Percentiles rank a stretch among this genome's conserved stretches.
Evolutionary conservation across 92 coral and sea anemone genomes (phyloP).

Genomic region (Phenganax marumi): DNA sequence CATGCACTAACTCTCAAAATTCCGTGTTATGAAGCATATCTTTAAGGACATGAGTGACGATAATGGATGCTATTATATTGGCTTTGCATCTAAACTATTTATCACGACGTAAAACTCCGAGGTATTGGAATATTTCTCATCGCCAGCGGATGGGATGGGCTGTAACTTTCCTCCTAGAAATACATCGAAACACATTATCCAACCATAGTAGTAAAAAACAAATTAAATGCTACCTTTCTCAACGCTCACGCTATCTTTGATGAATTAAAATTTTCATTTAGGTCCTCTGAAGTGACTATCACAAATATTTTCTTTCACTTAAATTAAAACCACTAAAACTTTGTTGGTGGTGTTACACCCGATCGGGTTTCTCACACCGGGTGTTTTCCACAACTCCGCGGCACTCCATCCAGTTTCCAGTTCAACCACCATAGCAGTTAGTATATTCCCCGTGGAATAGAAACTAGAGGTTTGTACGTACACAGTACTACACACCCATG

Average conservation of each 20-base stretch:
- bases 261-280: constrained; percentile 9
- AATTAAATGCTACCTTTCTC: not conserved
- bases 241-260: not conserved
- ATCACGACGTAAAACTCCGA: not conserved
- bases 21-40: constrained; percentile 9
- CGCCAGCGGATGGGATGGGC: constrained; percentile 10
- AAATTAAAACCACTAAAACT: not conserved
- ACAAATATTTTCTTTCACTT: not conserved
- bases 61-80: constrained; percentile 7
- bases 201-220: not conserved
- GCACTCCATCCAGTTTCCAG: too few species aligned
- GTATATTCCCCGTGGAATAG: too few species aligned
- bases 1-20: not conserved
- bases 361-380: not conserved
- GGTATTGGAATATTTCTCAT: not conserved
- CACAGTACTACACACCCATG: too few species aligned
- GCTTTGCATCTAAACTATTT: not conserved
- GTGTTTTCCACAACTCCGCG: not conserved
- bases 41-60: not conserved
- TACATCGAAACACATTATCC: not conserved
- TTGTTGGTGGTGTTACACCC: constrained; percentile 18
- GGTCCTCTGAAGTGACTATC: not conserved
- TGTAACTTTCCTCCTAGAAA: not conserved
- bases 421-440: too few species aligned
- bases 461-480: too few species aligned